These are phyloP conservation scores for Scomber japonicus DNA, from an alignment of 2,113 vertebrate genomes.

Conservation along the genomic window DNA sequence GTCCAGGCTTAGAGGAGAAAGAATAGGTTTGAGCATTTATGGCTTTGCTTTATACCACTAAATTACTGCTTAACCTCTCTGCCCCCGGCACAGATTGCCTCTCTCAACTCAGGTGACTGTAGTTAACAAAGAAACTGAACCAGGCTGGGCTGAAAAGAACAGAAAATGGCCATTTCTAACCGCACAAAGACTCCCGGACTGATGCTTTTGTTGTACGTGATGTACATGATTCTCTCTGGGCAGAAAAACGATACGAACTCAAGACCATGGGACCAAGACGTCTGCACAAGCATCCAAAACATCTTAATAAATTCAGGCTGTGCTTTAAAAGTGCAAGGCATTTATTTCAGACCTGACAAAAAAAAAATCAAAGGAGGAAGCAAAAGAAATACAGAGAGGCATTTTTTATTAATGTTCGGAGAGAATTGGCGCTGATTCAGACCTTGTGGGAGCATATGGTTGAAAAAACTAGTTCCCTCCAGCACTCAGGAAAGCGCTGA, in stretches of 20 bases:
- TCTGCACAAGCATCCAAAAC: conserved; percentile 1
- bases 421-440: conserved; percentile 68
- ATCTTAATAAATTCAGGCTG: not conserved
- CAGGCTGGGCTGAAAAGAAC: not conserved
- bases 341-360: conserved; percentile 1
- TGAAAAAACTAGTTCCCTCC: conserved; percentile 52
- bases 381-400: conserved; percentile 19
- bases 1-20: conserved; percentile 13
- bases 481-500: conserved; percentile 68
- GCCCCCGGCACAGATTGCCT: conserved; percentile 44
- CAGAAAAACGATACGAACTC: too few species aligned
- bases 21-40: conserved; percentile 43
- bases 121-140: conserved; percentile 25
- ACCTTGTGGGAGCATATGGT: conserved; percentile 53
- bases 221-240: too few species aligned
- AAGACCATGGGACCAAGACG: not conserved
- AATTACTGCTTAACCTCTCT: conserved; percentile 62
- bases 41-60: conserved; percentile 55
- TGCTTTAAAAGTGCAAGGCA: conserved; percentile 14
- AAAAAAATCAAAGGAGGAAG: conserved; percentile 2
- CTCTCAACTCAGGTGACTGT: conserved; percentile 37
- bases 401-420: conserved; percentile 34
- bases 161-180: not conserved
- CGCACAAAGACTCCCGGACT: not conserved
- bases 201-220: not conserved